These are phyloP conservation scores for Adela reaumurella DNA, from an alignment of 2,888 invertebrate species.

Conservation along the genomic window DNA sequence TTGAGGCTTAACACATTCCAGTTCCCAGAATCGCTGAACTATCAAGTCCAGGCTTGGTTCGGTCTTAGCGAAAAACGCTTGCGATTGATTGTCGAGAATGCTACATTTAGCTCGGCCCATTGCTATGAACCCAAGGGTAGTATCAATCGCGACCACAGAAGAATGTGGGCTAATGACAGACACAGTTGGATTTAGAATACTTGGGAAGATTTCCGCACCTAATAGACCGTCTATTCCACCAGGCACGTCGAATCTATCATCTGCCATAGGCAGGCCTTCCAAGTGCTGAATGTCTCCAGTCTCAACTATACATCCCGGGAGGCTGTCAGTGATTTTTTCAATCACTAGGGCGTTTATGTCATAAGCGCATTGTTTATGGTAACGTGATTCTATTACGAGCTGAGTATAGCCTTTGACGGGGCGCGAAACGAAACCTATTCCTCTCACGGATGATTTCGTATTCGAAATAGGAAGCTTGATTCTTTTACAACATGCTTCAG, in stretches of 20 bases:
- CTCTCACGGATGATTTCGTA: conserved; percentile 4
- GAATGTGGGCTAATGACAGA: background rate
- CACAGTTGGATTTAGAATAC: background rate
- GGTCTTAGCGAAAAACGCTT: background rate
- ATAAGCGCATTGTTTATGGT: background rate
- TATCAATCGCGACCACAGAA: background rate
- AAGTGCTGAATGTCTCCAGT: background rate
- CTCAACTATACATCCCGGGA: background rate
- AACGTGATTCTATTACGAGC: background rate
- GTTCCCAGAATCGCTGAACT: background rate
- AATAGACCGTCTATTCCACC: background rate
- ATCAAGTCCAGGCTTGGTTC: background rate
- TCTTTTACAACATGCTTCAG: background rate
- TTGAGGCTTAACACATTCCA: background rate
- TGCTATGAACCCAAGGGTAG: background rate
- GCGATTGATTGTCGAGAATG: no score
- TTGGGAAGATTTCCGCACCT: background rate
- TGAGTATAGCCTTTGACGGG: background rate
- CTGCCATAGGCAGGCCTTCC: background rate
- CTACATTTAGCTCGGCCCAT: background rate
- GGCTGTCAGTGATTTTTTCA: background rate
- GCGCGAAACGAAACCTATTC: background rate
- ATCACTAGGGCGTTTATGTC: background rate
- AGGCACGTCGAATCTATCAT: background rate
- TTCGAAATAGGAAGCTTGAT: background rate